phyloP scores from a whole-genome alignment of 1,140 invertebrate genomes.

The Linepithema humile region DNA sequence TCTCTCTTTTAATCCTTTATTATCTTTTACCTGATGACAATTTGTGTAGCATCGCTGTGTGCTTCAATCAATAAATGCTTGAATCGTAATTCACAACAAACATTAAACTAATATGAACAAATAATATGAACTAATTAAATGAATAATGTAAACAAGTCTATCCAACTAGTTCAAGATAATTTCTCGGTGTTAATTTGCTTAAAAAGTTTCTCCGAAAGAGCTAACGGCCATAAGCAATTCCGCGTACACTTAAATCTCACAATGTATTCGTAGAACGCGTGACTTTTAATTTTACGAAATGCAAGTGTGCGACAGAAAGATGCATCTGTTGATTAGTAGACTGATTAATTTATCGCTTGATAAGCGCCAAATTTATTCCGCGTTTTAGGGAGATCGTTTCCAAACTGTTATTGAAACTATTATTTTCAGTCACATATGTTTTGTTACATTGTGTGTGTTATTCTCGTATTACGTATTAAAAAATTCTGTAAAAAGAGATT shows the following conservation, averaged over 20 bases:
- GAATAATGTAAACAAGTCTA: neutral
- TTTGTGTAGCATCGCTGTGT: neutral
- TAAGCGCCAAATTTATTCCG: neutral
- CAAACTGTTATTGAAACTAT: neutral
- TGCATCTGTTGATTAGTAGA: neutral
- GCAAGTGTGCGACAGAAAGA: neutral
- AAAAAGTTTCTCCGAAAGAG: neutral
- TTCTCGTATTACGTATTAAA: neutral
- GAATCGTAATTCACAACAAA: neutral
- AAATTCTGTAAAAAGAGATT: neutral
- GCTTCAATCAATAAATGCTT: neutral
- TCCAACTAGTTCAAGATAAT: neutral
- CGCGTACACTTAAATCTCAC: neutral
- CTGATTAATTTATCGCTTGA: slow-evolving; percentile 12
- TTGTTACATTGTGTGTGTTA: neutral
- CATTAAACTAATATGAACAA: neutral
- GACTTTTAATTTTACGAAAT: slow-evolving; percentile 1
- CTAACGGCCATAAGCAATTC: slow-evolving; percentile 11
- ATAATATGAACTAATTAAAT: too few species aligned
- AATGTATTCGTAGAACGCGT: slow-evolving; percentile 18
- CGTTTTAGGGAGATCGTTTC: neutral
- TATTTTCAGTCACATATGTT: neutral
- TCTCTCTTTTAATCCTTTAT: neutral
- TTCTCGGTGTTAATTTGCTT: slow-evolving; percentile 11
- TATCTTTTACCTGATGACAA: neutral